phyloP scores from a whole-genome alignment of 2,113 vertebrate genomes.

The Morone chrysops region DNA sequence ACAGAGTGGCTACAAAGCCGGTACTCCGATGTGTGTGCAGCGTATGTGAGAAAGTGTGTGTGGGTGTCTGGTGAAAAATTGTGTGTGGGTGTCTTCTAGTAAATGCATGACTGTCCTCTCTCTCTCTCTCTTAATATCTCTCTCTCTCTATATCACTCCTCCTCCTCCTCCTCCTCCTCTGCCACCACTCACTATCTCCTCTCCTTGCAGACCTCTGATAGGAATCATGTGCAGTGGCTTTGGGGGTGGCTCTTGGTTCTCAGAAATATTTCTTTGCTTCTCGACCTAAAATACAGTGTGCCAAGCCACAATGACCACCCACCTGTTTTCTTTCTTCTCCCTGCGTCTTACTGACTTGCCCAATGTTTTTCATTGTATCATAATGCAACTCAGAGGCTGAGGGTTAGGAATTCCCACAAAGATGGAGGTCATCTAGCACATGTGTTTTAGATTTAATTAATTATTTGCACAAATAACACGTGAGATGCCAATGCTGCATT shows the following conservation, averaged over 20 bases:
- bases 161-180: slow-evolving; percentile 42
- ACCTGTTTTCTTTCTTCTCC: neutral
- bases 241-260: slow-evolving; percentile 50
- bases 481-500: neutral
- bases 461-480: neutral
- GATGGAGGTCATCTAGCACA: neutral
- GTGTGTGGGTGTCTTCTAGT: slow-evolving; percentile 60
- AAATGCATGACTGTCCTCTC: slow-evolving; percentile 58
- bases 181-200: slow-evolving; percentile 64
- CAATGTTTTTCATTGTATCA: neutral
- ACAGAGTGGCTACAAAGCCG: slow-evolving; percentile 57
- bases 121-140: slow-evolving; percentile 18
- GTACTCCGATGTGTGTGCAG: slow-evolving; percentile 56
- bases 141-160: slow-evolving; percentile 3
- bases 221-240: slow-evolving; percentile 61
- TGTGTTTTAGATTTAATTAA: neutral
- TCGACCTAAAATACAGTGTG: slow-evolving; percentile 49
- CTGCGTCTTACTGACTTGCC: neutral
- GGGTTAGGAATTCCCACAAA: neutral
- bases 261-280: slow-evolving; percentile 46
- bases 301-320: neutral
- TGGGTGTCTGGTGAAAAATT: slow-evolving; percentile 53
- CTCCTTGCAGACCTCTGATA: slow-evolving; percentile 58
- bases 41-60: slow-evolving; percentile 57
- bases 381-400: neutral